Evolutionary conservation across 2,888 invertebrate species (phyloP), one percentile per base, ranked within the genome.

Genomic region (Ctena decussata): DNA sequence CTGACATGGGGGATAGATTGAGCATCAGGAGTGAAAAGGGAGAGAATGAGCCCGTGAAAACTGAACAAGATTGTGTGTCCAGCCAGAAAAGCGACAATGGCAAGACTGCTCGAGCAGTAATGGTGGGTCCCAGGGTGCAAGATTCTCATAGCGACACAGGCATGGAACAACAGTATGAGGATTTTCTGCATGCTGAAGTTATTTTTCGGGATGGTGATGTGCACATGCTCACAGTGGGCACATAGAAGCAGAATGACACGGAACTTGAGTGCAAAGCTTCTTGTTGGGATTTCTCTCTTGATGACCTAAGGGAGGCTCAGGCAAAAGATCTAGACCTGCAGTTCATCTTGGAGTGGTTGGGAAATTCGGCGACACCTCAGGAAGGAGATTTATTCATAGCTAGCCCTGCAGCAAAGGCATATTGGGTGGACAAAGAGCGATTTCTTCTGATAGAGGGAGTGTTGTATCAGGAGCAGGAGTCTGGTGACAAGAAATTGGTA

Each of bases 361-460:
- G 15, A 5, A 72, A 6, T 8, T 8, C 27, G 8, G 27, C 41
- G 6, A 8, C 12, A 8, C 72, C 72, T 12, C 11, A 11, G 11
- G 39, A 37, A 24, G 15, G 41, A 15, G 72, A 72, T 5, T 24
- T 72, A 39, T 44, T 41, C 18, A 6, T 72, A n/a, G 37, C 72
- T 11, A 37, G 44, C 44, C 44, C 72, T n/a, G 72, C 39, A n/a
- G 39, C n/a, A 6, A 72, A 44, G 41, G 11, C 6, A 8, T 72
- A 41, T 24, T 77, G 60, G 77, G 3, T 77, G 5, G 24, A 65
- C 18, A 77, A 77, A 37, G 77, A 77, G 27, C 12, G 8, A 24
- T 77, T 65, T 27, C 2, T n/a, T 5, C 15, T 77, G 8, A 57
- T 32, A 5, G 30, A 37, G 5, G 44, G 18, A 21, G 21, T 77